Base-by-base conservation (phyloP, 2,797 vertebrate genomes). In the Luscinia luscinia region DNA sequence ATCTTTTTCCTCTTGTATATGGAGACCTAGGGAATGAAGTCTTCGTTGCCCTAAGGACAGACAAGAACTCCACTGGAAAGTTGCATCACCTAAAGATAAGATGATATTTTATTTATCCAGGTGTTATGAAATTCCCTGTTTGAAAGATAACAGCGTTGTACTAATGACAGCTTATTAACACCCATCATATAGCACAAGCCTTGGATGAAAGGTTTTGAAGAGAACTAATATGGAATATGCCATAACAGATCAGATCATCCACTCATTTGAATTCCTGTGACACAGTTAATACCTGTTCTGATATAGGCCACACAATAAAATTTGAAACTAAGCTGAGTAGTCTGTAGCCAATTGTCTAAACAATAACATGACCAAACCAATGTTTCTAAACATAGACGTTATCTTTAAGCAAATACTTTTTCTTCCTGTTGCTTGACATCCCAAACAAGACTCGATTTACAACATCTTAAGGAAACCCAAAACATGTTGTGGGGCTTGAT, bases 381-480 rank as follows among this genome's bases (percentile, higher is more conserved):
- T 43, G 17, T 32, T 89, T 87, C 58, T 48, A 74, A 78, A 48
- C 14, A 63, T 75, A 80, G 12, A 54, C 4, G 20, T 52, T 51
- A 19, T 23, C 27, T 66, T 73, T 69, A 72, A 68, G 68, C 4
- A 52, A 75, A 61, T 14, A 38, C 1, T 11, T 93, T 59, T 57
- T 43, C 41, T 10, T 84, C 70, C 18, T 19, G 1, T 28, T 72
- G 34, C 4, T 21, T 68, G n/a, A 78, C 57, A 75, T 41, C 2
- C 23, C 58, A 87, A 94, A 75, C 6, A 68, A 30, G 12, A 13
- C 5, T 78, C 1, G 8, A 57, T 78, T 67, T 59, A 45, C 4
- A 67, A 30, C 48, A 59, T 45, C 24, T 64, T 41, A 1, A n/a
- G 88, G 76, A 38, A 2, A 0, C 0, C 0, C 2, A 11, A 24